Evolutionary conservation across 1,140 invertebrate genomes (phyloP).

Genomic region (Nilaparvata lugens): DNA sequence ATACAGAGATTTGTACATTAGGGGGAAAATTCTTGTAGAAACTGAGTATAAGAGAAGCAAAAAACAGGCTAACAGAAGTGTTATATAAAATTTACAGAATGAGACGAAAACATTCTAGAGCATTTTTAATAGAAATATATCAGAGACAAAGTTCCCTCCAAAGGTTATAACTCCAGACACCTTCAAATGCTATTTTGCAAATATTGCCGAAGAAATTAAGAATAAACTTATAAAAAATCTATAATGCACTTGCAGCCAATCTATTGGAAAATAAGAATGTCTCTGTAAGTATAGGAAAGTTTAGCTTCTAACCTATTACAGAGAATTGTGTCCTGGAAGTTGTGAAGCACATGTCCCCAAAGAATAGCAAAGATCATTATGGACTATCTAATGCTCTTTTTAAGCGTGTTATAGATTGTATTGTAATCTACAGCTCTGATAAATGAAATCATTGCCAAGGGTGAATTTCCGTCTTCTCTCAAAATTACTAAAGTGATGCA

Average conservation of each 20-base stretch:
- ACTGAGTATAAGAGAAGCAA: not conserved
- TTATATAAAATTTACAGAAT: conserved; percentile 7
- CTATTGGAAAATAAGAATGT: not conserved
- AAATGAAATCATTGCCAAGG: not conserved
- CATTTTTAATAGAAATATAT: conserved; percentile 8
- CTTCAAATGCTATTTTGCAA: conserved; percentile 14
- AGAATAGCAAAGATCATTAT: conserved; percentile 4
- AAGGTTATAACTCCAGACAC: not conserved
- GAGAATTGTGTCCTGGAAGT: conserved; percentile 4
- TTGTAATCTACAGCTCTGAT: not conserved
- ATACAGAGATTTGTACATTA: not conserved
- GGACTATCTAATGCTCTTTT: not conserved
- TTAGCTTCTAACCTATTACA: conserved; percentile 6
- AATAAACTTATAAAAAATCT: conserved; percentile 11
- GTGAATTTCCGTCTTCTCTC: not conserved
- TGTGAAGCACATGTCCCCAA: conserved; percentile 4
- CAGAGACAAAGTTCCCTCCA: not conserved
- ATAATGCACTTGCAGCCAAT: conserved; percentile 3
- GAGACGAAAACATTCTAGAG: not conserved
- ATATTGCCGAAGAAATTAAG: conserved; percentile 15
- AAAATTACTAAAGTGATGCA: not conserved
- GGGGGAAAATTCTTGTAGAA: not conserved
- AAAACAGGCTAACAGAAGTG: conserved; percentile 2
- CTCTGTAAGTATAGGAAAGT: not conserved
- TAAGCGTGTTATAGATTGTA: not conserved